Base-by-base conservation (phyloP, 1,140 invertebrate species). In the Chironomus striatipennis region DNA sequence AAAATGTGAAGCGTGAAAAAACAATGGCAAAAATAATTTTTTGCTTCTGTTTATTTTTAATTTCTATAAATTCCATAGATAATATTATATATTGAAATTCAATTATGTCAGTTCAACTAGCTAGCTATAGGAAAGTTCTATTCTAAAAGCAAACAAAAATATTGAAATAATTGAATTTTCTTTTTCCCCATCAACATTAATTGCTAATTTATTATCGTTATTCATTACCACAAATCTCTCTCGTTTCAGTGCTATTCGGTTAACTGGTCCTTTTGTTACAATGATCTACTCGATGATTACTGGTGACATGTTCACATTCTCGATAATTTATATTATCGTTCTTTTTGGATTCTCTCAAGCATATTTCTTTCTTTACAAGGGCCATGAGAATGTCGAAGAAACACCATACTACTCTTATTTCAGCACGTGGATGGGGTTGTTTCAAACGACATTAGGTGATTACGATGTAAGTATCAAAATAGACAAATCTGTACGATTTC, bases 381-480 rank as follows among this genome's bases (percentile, higher is more conserved):
- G 84, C 18, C 65, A 70, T 70, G 65, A 70, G 18, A 70, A 70
- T 70, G 65, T 70, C 17, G 65, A 70, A 18, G 65, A 70, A 6
- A 70, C 65, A 9, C 65, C 65, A 20, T 70, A 70, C 80, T 87
- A 90, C 77, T 92, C 90, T 43, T 99, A 97, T 82, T 87, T 89
- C 0, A 92, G 90, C 74, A 98, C 97, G 0, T 96, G 98, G 91
- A 97, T 99, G 92, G 96, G 95, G 0, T 84, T 99, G 7, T 98
- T 99, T 84, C 95, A 98, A 83, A 98, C 98, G 80, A 99, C 97
- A 15, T 85, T 99, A 12, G 97, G 97, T 73, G 95, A 97, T 85
- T 99, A 98, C 84, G 97, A 95, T 85, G 97, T 98, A 87, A 89
- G 87, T 85, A 74, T 74, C 3, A 42, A 20, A 21, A 43, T 73